These are phyloP conservation scores for Phylloscopus trochilus DNA, from an alignment of 2,113 vertebrate species.

Conservation along the genomic window DNA sequence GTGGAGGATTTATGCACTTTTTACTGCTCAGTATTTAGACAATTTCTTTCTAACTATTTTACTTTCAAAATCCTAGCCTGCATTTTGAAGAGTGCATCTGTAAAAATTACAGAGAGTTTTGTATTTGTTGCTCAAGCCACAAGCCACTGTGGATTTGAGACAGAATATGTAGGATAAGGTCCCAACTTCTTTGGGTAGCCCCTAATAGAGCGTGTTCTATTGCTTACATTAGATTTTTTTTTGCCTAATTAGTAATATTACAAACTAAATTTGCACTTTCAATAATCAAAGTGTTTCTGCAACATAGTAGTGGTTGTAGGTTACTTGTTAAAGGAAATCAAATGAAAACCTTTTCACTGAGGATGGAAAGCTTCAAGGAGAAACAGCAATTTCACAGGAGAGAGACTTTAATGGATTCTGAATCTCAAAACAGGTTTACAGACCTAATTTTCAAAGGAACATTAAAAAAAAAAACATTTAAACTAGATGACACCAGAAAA, in stretches of 20 bases:
- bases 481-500: background rate
- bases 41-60: background rate
- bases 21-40: background rate
- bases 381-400: background rate
- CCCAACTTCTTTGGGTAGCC: background rate
- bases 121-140: background rate
- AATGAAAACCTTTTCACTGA: background rate
- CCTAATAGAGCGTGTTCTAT: background rate
- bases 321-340: background rate
- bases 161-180: background rate
- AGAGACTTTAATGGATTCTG: background rate
- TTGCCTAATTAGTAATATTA: background rate
- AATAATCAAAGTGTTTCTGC: background rate
- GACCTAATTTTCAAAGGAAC: background rate
- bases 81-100: background rate
- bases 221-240: background rate
- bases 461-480: background rate
- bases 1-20: background rate
- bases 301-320: background rate
- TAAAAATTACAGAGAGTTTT: background rate
- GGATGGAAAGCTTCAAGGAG: background rate
- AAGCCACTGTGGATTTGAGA: background rate
- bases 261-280: background rate
- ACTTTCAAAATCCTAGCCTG: background rate
- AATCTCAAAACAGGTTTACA: slow-evolving; percentile 17